Conservation (phyloP, 92 coral and sea anemone genomes). For the Blastomussa wellsi region DNA sequence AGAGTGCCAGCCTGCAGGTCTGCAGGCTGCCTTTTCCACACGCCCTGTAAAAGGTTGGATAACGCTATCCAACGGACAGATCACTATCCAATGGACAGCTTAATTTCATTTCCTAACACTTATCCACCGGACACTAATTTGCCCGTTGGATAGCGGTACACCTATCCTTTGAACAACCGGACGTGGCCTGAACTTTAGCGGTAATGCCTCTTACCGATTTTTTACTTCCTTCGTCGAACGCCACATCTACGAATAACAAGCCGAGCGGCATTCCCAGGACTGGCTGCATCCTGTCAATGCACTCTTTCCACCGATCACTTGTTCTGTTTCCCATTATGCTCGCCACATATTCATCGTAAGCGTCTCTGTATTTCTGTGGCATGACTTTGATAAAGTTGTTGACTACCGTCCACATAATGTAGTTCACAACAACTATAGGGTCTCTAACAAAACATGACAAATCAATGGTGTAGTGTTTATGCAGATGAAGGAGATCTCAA, state of each 20-base stretch:
- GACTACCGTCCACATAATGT: constrained; percentile 60
- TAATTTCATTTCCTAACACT: too few relatives aligned
- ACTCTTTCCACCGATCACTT: constrained; percentile 39
- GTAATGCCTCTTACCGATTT: constrained; percentile 32
- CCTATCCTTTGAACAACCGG: too few relatives aligned
- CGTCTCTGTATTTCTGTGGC: constrained; percentile 37
- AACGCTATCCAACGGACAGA: too few relatives aligned
- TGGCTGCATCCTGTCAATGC: constrained; percentile 43
- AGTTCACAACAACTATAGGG: constrained; percentile 46
- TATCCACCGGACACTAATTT: too few relatives aligned
- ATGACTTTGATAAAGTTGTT: constrained; percentile 26
- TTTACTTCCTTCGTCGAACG: constrained; percentile 64
- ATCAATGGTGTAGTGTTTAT: not conserved
- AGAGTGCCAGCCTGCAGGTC: too few relatives aligned
- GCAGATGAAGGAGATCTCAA: not conserved
- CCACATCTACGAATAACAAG: constrained; percentile 57
- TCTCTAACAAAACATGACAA: constrained; percentile 24
- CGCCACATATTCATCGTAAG: not conserved
- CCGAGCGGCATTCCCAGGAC: constrained; percentile 53
- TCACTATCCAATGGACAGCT: too few relatives aligned
- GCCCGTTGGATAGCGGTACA: too few relatives aligned
- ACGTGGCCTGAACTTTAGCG: too few relatives aligned
- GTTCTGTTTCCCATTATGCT: constrained; percentile 14
- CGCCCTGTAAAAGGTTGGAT: too few relatives aligned
- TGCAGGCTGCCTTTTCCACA: too few relatives aligned